Evolutionary conservation across 1,140 invertebrate species (phyloP).

Genomic region (Drosophila busckii): DNA sequence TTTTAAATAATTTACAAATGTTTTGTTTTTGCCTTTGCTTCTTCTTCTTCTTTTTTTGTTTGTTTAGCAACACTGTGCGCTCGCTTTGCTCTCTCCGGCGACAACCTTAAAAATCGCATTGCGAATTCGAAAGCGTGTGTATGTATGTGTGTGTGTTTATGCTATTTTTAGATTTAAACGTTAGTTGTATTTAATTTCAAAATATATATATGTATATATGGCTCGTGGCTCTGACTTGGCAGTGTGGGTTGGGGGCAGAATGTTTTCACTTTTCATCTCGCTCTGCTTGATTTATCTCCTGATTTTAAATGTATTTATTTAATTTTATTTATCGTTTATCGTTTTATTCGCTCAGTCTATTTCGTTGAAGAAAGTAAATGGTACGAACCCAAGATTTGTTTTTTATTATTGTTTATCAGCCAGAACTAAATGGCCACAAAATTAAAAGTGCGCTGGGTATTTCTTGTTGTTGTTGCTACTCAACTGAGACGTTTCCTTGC

Average conservation of each 20-base stretch:
- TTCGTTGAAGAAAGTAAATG: constrained; percentile 55
- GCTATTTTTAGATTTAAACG: constrained; percentile 66
- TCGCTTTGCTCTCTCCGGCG: constrained; percentile 35
- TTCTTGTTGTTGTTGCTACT: too few species aligned
- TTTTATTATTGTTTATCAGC: too few species aligned
- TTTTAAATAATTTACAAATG: constrained; percentile 75
- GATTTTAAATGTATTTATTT: neutral
- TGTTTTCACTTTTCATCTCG: constrained; percentile 20
- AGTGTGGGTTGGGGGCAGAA: constrained; percentile 68
- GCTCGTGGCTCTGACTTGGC: constrained; percentile 76
- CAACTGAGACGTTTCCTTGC: too few species aligned
- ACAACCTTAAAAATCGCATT: constrained; percentile 42
- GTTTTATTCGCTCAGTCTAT: constrained; percentile 60
- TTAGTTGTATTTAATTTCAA: constrained; percentile 74
- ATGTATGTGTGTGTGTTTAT: constrained; percentile 27
- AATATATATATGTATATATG: too few species aligned
- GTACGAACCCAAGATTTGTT: constrained; percentile 25
- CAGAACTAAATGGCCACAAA: too few species aligned
- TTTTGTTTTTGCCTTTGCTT: constrained; percentile 33
- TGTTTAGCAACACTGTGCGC: constrained; percentile 41
- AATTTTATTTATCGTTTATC: constrained; percentile 20
- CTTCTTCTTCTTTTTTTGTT: neutral
- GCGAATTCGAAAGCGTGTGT: constrained; percentile 45
- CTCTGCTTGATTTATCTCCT: constrained; percentile 10
- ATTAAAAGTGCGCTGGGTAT: too few species aligned